Base-by-base conservation (phyloP, 2,888 invertebrate species). In the Troilus luridus region DNA sequence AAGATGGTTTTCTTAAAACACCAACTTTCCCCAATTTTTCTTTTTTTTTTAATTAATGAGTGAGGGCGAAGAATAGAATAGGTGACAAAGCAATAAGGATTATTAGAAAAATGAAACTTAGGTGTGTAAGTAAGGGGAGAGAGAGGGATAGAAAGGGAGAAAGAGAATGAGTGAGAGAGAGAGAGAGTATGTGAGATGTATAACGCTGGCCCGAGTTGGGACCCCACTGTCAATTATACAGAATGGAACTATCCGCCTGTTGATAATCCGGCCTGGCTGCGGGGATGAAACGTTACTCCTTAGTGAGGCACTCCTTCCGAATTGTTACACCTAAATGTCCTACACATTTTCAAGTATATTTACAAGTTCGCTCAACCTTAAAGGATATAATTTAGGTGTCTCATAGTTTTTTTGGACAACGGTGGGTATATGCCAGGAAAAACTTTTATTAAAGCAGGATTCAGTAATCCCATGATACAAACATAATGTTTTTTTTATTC, bases 151-250 rank as follows among this genome's bases (percentile, higher is more conserved):
- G n/a, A n/a, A n/a, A n/a, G 24, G n/a, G 24, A 10, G 24, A 3
- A n/a, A 11, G 24, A 11, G n/a, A n/a, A 9, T 54, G 54, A n/a
- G 54, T 8, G 85, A n/a, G n/a, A n/a, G n/a, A n/a, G n/a, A n/a
- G n/a, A n/a, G n/a, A n/a, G n/a, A n/a, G n/a, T n/a, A n/a, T n/a
- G n/a, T n/a, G 85, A n/a, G 24, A 10, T 0, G 56, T 72, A 72
- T 72, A 72, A 54, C 85, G 85, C 85, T 85, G n/a, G 10, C 56
- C 21, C 56, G 85, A 81, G 85, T 41, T n/a, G 56, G 56, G 72
- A 27, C 72, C 72, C 72, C 85, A 85, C 85, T n/a, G 85, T 54
- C 85, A 85, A 85, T 85, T 85, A 85, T 85, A 85, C 56, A 85
- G 56, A 85, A 85, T n/a, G 56, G 56, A n/a, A 11, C 85, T 56